Conservation (phyloP, 2,888 invertebrate genomes). For the Metallyticus violacea region DNA sequence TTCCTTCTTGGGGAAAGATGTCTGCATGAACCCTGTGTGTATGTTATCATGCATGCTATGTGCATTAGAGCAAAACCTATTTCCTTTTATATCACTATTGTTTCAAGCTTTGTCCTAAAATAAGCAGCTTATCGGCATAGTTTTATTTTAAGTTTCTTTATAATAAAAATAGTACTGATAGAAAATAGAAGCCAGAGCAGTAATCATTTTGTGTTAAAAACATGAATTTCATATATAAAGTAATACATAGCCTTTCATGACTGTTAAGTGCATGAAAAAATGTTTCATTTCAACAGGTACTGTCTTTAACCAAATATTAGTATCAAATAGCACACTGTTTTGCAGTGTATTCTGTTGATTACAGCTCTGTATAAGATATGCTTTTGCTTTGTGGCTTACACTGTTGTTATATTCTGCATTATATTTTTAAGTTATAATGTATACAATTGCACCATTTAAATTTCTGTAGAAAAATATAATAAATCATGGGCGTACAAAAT, state of each 20-base stretch:
- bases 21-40: background rate
- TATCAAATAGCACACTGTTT: background rate
- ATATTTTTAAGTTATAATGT: background rate
- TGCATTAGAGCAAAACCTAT: background rate
- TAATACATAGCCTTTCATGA: too few relatives aligned
- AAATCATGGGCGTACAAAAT: background rate
- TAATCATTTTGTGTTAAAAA: background rate
- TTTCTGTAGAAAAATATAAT: background rate
- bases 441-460: background rate
- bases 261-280: too few relatives aligned
- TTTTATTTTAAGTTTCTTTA: background rate
- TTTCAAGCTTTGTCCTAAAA: background rate
- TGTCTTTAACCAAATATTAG: too few relatives aligned
- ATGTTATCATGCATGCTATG: background rate
- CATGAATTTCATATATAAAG: too few relatives aligned
- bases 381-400: background rate
- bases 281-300: too few relatives aligned
- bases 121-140: background rate
- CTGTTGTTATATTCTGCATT: background rate
- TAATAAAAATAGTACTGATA: background rate
- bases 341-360: background rate
- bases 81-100: background rate
- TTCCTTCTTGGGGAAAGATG: slow-evolving; percentile 19
- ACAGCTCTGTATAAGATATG: background rate
- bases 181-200: background rate